Conservation (phyloP, 2,113 vertebrate genomes). For the Chaetodon trifascialis region DNA sequence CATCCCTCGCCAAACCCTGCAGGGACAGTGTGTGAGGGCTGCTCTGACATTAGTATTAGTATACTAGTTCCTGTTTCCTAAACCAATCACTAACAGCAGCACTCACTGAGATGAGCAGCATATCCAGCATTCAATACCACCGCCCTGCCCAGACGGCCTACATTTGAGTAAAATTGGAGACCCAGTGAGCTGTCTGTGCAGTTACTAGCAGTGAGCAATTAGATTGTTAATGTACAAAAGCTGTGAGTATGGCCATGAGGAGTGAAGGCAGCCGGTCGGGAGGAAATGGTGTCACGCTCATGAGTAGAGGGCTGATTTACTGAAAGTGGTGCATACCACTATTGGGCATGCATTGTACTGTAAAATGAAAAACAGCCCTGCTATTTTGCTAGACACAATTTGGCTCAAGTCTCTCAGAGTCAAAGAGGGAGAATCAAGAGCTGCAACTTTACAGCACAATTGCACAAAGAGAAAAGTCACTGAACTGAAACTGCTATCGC, state of each 20-base stretch:
- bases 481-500: background rate
- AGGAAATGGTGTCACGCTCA: slow-evolving; percentile 15
- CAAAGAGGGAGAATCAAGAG: background rate
- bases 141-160: background rate
- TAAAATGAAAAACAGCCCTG: slow-evolving; percentile 4
- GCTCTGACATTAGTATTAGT: background rate
- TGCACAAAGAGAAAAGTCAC: background rate
- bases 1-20: background rate
- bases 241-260: background rate
- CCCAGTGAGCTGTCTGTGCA: slow-evolving; percentile 10
- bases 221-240: slow-evolving; percentile 19
- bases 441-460: background rate
- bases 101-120: background rate
- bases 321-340: background rate
- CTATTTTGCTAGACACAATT: slow-evolving; percentile 26
- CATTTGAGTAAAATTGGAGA: slow-evolving; percentile 19
- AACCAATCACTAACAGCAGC: background rate
- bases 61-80: background rate
- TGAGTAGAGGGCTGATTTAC: slow-evolving; percentile 32
- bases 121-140: background rate
- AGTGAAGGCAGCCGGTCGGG: slow-evolving; percentile 8
- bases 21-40: background rate
- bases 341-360: slow-evolving; percentile 15
- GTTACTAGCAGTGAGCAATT: background rate
- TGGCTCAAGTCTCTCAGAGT: background rate